Evolutionary conservation across 2,888 invertebrate genomes (phyloP).

Genomic region (Cinara cedri): DNA sequence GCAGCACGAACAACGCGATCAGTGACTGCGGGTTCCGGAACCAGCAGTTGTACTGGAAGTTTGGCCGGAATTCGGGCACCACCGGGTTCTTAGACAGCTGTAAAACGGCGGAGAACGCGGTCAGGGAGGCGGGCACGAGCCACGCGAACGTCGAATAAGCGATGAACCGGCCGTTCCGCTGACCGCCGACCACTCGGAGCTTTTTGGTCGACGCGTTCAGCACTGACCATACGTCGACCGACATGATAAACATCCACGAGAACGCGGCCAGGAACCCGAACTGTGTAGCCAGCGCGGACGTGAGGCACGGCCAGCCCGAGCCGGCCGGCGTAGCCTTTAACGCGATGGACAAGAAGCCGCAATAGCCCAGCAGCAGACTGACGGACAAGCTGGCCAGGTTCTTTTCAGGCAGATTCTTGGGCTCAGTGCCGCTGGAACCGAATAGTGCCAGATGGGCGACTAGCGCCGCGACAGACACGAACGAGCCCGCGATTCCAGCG

Average conservation of each 20-base stretch:
- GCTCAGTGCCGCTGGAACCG: conserved; percentile 61
- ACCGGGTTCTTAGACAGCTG: conserved; percentile 53
- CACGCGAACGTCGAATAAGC: conserved; percentile 64
- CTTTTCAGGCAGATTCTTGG: conserved; percentile 66
- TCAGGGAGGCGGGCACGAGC: conserved; percentile 63
- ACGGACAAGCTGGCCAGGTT: conserved; percentile 66
- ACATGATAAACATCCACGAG: conserved; percentile 67
- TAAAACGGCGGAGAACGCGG: conserved; percentile 62
- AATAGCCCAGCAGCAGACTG: conserved; percentile 65
- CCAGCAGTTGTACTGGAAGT: conserved; percentile 65
- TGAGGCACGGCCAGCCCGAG: conserved; percentile 62
- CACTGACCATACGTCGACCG: conserved; percentile 66
- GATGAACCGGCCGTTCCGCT: conserved; percentile 63
- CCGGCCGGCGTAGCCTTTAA: conserved; percentile 63
- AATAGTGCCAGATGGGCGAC: conserved; percentile 65
- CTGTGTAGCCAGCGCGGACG: conserved; percentile 64
- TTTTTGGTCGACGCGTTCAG: conserved; percentile 64
- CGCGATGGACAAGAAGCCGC: conserved; percentile 63
- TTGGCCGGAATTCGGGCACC: conserved; percentile 62
- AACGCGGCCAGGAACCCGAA: conserved; percentile 66
- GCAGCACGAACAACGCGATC: conserved; percentile 65
- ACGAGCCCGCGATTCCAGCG: conserved; percentile 40
- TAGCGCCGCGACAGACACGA: conserved; percentile 64
- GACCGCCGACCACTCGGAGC: conserved; percentile 63
- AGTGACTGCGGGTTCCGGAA: conserved; percentile 65